These are phyloP conservation scores for Pyxicephalus adspersus DNA, from an alignment of 2,113 vertebrate genomes.

Conservation along the genomic window DNA sequence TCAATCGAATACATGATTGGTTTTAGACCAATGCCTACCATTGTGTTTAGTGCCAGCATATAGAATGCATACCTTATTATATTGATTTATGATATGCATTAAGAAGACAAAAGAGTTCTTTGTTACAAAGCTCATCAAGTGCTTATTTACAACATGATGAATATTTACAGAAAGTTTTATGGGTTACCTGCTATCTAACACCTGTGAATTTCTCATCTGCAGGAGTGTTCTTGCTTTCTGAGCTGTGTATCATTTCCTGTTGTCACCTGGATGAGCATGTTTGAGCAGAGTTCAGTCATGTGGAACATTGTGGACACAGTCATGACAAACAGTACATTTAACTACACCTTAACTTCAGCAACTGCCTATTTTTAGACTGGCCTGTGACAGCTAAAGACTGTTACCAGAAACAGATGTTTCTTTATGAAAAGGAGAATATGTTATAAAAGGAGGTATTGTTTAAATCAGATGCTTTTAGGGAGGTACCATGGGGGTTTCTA, in stretches of 20 bases:
- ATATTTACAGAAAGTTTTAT: background rate
- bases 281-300: conserved; percentile 34
- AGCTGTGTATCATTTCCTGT: conserved; percentile 23
- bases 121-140: background rate
- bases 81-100: background rate
- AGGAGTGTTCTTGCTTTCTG: background rate
- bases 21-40: too few relatives aligned
- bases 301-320: conserved; percentile 43
- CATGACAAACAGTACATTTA: conserved; percentile 15
- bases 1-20: too few relatives aligned
- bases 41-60: background rate
- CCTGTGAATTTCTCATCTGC: background rate
- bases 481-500: too few relatives aligned
- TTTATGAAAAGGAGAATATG: background rate
- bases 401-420: conserved; percentile 11
- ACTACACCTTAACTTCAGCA: conserved; percentile 21
- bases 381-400: background rate
- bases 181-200: background rate
- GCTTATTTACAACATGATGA: background rate
- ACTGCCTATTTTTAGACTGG: conserved; percentile 27
- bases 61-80: background rate
- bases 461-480: too few relatives aligned
- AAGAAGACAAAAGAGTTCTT: background rate
- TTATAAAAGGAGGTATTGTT: too few relatives aligned
- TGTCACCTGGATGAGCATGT: conserved; percentile 32